Percentiles rank a stretch among this genome's conserved stretches.
These are phyloP conservation scores for Lymantria monacha DNA, from an alignment of 2,888 invertebrate species.

Conservation along the genomic window DNA sequence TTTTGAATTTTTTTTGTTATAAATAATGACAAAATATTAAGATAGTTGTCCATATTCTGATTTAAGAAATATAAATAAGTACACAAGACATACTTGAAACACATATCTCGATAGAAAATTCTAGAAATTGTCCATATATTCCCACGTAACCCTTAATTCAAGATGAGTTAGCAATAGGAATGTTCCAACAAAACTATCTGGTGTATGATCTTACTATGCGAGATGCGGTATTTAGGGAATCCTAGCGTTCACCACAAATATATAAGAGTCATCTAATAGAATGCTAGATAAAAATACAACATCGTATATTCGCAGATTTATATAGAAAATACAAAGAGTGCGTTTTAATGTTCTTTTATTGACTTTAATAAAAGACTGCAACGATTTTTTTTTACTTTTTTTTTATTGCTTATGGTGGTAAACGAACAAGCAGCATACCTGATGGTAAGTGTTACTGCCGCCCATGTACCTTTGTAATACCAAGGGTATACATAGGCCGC, in stretches of 20 bases:
- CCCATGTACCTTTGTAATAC: no score
- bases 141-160: slow-evolving; percentile 8
- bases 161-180: slow-evolving; percentile 12
- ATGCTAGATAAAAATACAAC: slow-evolving; percentile 27
- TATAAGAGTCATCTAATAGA: slow-evolving; percentile 24
- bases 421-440: no score
- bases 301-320: slow-evolving; percentile 22
- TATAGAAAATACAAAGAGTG: slow-evolving; percentile 18
- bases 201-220: slow-evolving; percentile 21
- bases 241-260: slow-evolving; percentile 20
- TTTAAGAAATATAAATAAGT: no score
- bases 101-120: not conserved
- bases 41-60: no score
- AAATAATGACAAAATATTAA: no score
- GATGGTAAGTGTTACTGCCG: no score
- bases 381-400: no score
- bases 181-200: slow-evolving; percentile 31
- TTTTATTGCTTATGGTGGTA: no score
- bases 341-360: not conserved
- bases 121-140: not conserved
- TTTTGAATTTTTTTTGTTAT: no score
- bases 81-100: no score
- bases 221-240: slow-evolving; percentile 29
- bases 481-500: no score
- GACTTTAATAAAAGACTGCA: no score